A percentile compares a stretch with the other conserved stretches of the same genome.
These are phyloP conservation scores for Drosophila subobscura DNA, from an alignment of 1,140 invertebrate genomes.

Conservation along the genomic window DNA sequence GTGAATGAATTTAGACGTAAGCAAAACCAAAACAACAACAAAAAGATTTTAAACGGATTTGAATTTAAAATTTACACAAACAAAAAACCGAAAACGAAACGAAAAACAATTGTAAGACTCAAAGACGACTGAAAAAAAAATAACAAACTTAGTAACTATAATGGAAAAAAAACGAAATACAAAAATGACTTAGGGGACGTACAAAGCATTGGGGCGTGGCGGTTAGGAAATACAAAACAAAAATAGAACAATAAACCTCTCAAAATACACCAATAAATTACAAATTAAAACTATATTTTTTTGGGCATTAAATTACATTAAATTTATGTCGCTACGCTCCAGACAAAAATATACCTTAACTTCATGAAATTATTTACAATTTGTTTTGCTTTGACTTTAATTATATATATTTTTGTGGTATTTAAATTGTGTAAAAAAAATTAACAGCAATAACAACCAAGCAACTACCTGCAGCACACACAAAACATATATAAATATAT, in stretches of 20 bases:
- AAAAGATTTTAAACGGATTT: slow-evolving; percentile 83
- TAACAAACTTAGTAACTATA: slow-evolving; percentile 34
- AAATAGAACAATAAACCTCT: slow-evolving; percentile 1
- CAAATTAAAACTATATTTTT: background rate
- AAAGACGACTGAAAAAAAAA: slow-evolving; percentile 48
- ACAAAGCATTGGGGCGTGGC: slow-evolving; percentile 44
- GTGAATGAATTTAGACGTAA: slow-evolving; percentile 61
- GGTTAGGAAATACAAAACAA: slow-evolving; percentile 1
- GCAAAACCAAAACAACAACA: slow-evolving; percentile 41
- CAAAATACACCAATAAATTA: slow-evolving; percentile 2
- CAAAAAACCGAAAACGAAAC: slow-evolving; percentile 29
- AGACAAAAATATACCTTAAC: no score
- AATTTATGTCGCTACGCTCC: no score
- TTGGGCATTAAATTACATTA: no score
- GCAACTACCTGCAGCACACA: slow-evolving; percentile 70
- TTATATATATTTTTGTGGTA: slow-evolving; percentile 12
- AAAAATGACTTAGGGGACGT: slow-evolving; percentile 61
- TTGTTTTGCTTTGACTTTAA: slow-evolving; percentile 26
- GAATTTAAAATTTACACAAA: slow-evolving; percentile 43
- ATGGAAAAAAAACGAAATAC: slow-evolving; percentile 38
- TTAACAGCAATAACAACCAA: slow-evolving; percentile 62
- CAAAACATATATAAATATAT: slow-evolving; percentile 31
- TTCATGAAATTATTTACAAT: slow-evolving; percentile 15
- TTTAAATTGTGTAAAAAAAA: slow-evolving; percentile 21
- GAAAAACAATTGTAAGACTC: slow-evolving; percentile 24